Evolutionary conservation across 2,113 vertebrate genomes (phyloP).

Genomic region (Gymnocephalus cernua): DNA sequence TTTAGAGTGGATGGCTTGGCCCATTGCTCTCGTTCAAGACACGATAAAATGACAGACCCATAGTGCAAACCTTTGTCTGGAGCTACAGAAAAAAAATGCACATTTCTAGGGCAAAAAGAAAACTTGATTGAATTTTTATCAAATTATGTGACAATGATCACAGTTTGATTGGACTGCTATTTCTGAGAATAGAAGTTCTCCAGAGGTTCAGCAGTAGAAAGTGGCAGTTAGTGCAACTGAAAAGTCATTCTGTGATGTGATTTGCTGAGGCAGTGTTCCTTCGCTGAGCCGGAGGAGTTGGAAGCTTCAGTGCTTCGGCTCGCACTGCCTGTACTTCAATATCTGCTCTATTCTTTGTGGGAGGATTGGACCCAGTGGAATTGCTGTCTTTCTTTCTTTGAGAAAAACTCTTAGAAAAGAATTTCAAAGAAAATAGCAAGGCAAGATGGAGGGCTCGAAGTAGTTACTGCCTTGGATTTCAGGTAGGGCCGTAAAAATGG

Average conservation of each 20-base stretch:
- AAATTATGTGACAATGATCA: conserved; percentile 66
- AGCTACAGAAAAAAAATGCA: conserved; percentile 10
- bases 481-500: conserved; percentile 52
- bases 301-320: conserved; percentile 71
- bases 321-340: conserved; percentile 76
- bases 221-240: conserved; percentile 66
- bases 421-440: conserved; percentile 70
- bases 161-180: conserved; percentile 69
- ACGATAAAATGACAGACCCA: conserved; percentile 27
- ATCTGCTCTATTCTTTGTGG: conserved; percentile 77
- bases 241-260: conserved; percentile 78
- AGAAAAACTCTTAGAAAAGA: conserved; percentile 66
- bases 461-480: conserved; percentile 63
- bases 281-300: conserved; percentile 65
- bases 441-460: conserved; percentile 61
- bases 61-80: conserved; percentile 27
- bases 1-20: conserved; percentile 43
- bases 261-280: conserved; percentile 80
- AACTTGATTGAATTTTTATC: conserved; percentile 74
- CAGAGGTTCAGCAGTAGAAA: conserved; percentile 65
- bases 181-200: conserved; percentile 66
- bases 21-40: conserved; percentile 56
- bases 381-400: conserved; percentile 76
- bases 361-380: conserved; percentile 79
- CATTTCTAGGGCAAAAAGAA: conserved; percentile 50